Evolutionary conservation across 2,888 invertebrate species (phyloP).

Genomic region (Nasonia oneida): DNA sequence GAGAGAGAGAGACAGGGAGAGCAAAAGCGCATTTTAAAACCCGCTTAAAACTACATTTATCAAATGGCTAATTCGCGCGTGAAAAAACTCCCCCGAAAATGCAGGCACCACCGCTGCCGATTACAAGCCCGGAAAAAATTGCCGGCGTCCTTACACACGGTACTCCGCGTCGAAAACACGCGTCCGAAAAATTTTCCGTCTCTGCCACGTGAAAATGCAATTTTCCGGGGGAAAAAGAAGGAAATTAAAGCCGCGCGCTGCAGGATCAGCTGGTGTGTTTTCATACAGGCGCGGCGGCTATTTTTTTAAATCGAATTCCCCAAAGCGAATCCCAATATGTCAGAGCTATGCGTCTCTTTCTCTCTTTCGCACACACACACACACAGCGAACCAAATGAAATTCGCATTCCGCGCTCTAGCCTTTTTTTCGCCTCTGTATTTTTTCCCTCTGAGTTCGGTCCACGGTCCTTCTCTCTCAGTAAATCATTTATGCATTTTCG

Average conservation of each 20-base stretch:
- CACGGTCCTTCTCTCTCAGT: neutral
- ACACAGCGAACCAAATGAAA: constrained; percentile 63
- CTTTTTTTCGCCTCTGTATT: neutral
- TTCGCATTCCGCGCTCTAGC: constrained; percentile 62
- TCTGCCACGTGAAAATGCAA: constrained; percentile 18
- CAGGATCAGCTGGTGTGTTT: constrained; percentile 47
- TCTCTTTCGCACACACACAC: neutral
- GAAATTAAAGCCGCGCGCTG: constrained; percentile 46
- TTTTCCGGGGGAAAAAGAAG: constrained; percentile 25
- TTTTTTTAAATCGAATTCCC: constrained; percentile 63
- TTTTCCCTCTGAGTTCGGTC: constrained; percentile 8
- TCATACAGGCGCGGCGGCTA: neutral
- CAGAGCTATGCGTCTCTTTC: constrained; percentile 38
- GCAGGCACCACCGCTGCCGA: neutral
- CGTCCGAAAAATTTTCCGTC: constrained; percentile 24
- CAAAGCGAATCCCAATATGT: constrained; percentile 64
- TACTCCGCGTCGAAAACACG: neutral
- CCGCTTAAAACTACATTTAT: constrained; percentile 18
- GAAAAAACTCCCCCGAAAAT: neutral
- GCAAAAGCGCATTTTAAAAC: neutral
- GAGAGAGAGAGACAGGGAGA: too few relatives aligned
- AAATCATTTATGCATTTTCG: constrained; percentile 59
- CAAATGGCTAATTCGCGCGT: neutral
- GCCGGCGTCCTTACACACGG: neutral
- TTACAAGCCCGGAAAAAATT: constrained; percentile 12